Percentiles rank a stretch among this genome's conserved stretches.
phyloP scores from a whole-genome alignment of 2,888 invertebrate genomes.

The Plutella xylostella region DNA sequence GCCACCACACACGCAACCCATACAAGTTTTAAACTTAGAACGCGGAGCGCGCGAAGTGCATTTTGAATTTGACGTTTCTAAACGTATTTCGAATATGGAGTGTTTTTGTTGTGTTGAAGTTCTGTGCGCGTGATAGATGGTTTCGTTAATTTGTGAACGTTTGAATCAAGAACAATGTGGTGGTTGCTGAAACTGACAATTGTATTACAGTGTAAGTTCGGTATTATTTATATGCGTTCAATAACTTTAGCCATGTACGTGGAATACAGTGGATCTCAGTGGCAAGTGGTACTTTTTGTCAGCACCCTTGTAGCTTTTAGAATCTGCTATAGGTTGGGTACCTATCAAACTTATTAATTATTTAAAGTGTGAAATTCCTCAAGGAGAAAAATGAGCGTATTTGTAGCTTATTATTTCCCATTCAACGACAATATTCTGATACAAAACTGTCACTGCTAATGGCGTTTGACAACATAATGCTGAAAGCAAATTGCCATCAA shows the following conservation, averaged over 20 bases:
- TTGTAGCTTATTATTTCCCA: too few relatives aligned
- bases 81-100: not conserved
- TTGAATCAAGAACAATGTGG: too few relatives aligned
- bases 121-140: not conserved
- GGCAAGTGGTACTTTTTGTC: too few relatives aligned
- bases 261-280: too few relatives aligned
- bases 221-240: not conserved
- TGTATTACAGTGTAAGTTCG: conserved; percentile 44
- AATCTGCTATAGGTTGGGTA: too few relatives aligned
- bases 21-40: too few relatives aligned
- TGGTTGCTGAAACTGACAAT: conserved; percentile 40
- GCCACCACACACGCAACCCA: conserved; percentile 62
- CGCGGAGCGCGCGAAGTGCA: not conserved
- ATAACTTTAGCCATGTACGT: too few relatives aligned
- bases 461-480: not conserved
- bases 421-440: not conserved
- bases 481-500: not conserved
- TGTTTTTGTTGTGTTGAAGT: not conserved
- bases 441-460: not conserved
- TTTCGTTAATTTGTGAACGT: not conserved
- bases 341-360: too few relatives aligned
- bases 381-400: too few relatives aligned
- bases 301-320: too few relatives aligned
- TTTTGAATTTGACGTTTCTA: not conserved
- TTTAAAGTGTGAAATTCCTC: too few relatives aligned